phyloP scores from a whole-genome alignment of 2,113 vertebrate genomes.

The Gobiocypris rarus region DNA sequence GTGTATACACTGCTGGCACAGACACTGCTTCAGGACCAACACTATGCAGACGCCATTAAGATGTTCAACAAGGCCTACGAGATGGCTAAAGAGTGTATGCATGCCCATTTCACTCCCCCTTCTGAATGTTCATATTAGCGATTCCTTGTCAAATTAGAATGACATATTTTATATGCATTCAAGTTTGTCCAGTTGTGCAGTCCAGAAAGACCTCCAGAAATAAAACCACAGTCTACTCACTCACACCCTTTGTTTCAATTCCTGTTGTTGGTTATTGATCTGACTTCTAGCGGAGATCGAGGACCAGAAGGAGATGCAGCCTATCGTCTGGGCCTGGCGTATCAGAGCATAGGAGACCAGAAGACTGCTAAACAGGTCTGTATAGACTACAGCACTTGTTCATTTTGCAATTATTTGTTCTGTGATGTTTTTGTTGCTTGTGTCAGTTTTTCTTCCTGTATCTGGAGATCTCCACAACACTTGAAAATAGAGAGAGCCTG shows the following conservation, averaged over 20 bases:
- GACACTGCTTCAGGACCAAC: constrained; percentile 78
- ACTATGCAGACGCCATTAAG: constrained; percentile 73
- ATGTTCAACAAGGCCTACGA: constrained; percentile 80
- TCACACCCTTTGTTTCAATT: background rate
- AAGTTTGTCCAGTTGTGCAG: background rate
- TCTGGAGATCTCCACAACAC: constrained; percentile 56
- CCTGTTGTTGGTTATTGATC: background rate
- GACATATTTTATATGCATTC: no score
- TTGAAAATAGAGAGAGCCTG: constrained; percentile 57
- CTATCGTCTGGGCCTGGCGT: constrained; percentile 78
- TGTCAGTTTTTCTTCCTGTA: constrained; percentile 65
- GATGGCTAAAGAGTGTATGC: constrained; percentile 82
- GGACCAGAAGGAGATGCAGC: constrained; percentile 78
- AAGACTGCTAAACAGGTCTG: constrained; percentile 76
- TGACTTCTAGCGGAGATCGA: constrained; percentile 67
- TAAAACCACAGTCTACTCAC: background rate
- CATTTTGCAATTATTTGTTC: background rate
- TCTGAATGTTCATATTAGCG: no score
- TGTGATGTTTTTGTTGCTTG: constrained; percentile 9
- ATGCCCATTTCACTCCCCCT: constrained; percentile 35
- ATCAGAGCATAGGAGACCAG: constrained; percentile 74
- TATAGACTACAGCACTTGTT: constrained; percentile 15
- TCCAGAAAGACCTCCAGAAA: background rate
- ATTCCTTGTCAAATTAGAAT: no score
- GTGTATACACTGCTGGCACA: constrained; percentile 81